A percentile compares a stretch with the other conserved stretches of the same genome.
These are phyloP conservation scores for Hyalella azteca DNA, from an alignment of 2,888 invertebrate genomes.

Conservation along the genomic window DNA sequence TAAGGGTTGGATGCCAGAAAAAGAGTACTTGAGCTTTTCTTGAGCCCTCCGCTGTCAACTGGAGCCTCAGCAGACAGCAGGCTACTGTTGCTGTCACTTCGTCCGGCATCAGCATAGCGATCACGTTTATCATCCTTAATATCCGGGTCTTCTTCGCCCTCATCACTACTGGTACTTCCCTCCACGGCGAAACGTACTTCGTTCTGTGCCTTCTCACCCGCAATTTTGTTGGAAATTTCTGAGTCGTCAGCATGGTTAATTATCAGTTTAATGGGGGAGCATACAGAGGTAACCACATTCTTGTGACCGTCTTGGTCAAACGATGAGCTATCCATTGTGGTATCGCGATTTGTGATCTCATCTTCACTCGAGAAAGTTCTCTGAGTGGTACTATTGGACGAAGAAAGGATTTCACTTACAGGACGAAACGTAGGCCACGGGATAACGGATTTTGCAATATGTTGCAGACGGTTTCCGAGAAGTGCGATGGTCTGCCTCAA, in stretches of 20 bases:
- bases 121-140: background rate
- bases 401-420: background rate
- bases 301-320: constrained; percentile 42
- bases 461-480: constrained; percentile 61
- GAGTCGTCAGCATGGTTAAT: constrained; percentile 30
- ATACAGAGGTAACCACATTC: background rate
- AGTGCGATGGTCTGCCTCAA: constrained; percentile 81
- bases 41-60: constrained; percentile 34
- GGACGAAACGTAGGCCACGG: constrained; percentile 53
- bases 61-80: constrained; percentile 41
- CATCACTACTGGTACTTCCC: background rate
- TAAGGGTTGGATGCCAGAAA: constrained; percentile 57
- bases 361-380: constrained; percentile 29
- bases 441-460: constrained; percentile 53
- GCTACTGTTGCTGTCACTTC: constrained; percentile 43
- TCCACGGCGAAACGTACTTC: background rate
- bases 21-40: constrained; percentile 53
- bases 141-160: background rate
- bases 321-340: constrained; percentile 40
- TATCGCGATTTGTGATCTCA: background rate
- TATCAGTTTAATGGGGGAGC: constrained; percentile 31
- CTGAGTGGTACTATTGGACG: background rate
- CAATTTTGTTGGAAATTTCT: background rate
- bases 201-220: background rate
- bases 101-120: background rate